Percentiles rank a stretch among this genome's conserved stretches.
These are phyloP conservation scores for Fregata magnificens DNA, from an alignment of 2,113 vertebrate genomes.

Conservation along the genomic window DNA sequence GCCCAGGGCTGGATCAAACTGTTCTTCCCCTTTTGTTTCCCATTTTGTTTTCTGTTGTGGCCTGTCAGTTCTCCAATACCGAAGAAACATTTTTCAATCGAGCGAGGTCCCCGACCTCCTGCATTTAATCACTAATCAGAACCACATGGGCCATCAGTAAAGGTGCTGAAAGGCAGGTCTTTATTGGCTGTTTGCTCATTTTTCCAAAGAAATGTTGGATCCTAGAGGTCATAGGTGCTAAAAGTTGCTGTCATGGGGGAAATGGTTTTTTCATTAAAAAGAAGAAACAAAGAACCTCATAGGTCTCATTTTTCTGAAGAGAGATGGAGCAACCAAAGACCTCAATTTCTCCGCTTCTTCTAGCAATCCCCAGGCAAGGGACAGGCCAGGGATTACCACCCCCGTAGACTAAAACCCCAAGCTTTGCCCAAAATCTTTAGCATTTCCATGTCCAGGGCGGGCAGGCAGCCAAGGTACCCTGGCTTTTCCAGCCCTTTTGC, in stretches of 20 bases:
- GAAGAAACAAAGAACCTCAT: not conserved
- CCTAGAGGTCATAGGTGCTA: not conserved
- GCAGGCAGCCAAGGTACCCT: not conserved
- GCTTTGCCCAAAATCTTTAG: not conserved
- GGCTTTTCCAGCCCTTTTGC: not conserved
- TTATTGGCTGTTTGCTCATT: not conserved
- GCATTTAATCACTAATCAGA: not conserved
- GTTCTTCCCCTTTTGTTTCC: not conserved
- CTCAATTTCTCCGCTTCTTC: not conserved
- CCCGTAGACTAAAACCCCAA: not conserved
- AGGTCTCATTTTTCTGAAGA: not conserved
- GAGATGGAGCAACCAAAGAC: not conserved
- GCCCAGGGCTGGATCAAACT: not conserved
- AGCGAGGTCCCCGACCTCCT: not conserved
- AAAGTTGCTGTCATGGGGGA: not conserved
- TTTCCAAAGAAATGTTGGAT: not conserved
- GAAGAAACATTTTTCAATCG: not conserved
- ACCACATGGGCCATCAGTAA: not conserved
- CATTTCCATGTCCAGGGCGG: not conserved
- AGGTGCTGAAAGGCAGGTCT: not conserved
- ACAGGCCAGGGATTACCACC: not conserved
- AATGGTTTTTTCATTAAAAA: not conserved
- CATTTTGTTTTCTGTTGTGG: not conserved
- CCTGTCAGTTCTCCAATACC: not conserved
- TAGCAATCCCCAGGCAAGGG: not conserved